These are phyloP conservation scores for Psilopogon haemacephalus DNA, from an alignment of 2,113 vertebrate species.

Conservation along the genomic window DNA sequence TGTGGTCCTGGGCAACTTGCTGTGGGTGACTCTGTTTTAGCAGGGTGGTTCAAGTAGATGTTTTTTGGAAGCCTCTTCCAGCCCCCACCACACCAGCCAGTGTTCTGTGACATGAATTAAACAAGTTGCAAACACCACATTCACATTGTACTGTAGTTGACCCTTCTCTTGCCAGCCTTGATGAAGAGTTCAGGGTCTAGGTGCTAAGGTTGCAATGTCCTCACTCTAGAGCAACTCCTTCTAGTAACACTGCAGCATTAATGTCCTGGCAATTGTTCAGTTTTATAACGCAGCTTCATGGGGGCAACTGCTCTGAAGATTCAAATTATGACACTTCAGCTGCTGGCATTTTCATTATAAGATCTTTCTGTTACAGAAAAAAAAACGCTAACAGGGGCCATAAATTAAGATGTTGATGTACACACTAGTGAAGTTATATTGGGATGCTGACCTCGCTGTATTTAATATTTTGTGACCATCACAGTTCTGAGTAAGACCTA, in stretches of 20 bases:
- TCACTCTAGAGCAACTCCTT: not conserved
- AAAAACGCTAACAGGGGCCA: not conserved
- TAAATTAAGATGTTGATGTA: not conserved
- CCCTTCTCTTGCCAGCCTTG: not conserved
- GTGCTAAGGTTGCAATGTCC: not conserved
- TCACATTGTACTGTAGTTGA: not conserved
- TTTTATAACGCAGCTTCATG: not conserved
- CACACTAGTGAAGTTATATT: not conserved
- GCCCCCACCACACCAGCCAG: too few species aligned
- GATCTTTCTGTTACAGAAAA: not conserved
- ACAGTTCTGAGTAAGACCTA: not conserved
- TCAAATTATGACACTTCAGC: not conserved
- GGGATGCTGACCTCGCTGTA: not conserved
- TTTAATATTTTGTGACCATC: not conserved
- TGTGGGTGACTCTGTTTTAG: too few species aligned
- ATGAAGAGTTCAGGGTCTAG: not conserved
- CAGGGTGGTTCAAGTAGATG: too few species aligned
- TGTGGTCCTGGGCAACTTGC: too few species aligned
- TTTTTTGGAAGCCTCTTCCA: too few species aligned
- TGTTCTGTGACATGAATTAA: not conserved
- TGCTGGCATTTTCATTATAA: not conserved
- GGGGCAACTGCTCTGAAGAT: not conserved
- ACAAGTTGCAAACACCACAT: not conserved
- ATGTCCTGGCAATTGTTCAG: fast-evolving
- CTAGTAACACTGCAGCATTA: not conserved